Evolutionary conservation across 1,140 invertebrate species (phyloP).

Genomic region (Colletes gigas): DNA sequence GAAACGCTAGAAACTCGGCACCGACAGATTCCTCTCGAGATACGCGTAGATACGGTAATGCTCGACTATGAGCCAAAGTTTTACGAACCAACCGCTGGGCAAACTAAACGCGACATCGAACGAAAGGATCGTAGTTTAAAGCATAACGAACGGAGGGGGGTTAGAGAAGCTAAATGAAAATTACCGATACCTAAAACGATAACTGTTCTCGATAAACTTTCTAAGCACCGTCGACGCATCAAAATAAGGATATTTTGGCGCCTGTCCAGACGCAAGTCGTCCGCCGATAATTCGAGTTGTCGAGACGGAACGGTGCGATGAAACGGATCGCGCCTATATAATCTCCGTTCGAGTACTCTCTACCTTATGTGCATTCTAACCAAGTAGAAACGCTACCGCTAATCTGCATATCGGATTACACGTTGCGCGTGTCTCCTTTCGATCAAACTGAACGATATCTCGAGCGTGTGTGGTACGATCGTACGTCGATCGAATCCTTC

Average conservation of each 20-base stretch:
- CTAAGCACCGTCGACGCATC: neutral
- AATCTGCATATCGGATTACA: conserved; percentile 5
- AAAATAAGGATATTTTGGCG: neutral
- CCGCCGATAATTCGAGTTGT: neutral
- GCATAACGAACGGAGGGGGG: too few species aligned
- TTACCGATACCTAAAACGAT: too few species aligned
- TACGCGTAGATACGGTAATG: too few species aligned
- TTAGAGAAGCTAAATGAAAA: too few species aligned
- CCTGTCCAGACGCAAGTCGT: neutral
- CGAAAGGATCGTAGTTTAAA: too few species aligned
- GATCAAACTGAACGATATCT: neutral
- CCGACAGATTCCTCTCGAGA: too few species aligned
- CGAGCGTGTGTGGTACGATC: neutral
- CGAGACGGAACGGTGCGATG: neutral
- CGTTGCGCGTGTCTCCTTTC: neutral
- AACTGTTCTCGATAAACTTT: too few species aligned
- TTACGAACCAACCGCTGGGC: too few species aligned
- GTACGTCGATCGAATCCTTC: too few species aligned
- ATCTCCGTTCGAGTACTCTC: neutral
- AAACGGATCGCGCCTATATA: neutral
- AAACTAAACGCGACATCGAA: too few species aligned
- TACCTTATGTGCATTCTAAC: conserved; percentile 8
- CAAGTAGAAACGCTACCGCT: conserved; percentile 17
- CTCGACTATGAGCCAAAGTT: too few species aligned
- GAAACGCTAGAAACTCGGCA: too few species aligned